A percentile compares a stretch with the other conserved stretches of the same genome.
Evolutionary conservation across 2,797 vertebrate species (phyloP).

Genomic region (Perodicticus potto): DNA sequence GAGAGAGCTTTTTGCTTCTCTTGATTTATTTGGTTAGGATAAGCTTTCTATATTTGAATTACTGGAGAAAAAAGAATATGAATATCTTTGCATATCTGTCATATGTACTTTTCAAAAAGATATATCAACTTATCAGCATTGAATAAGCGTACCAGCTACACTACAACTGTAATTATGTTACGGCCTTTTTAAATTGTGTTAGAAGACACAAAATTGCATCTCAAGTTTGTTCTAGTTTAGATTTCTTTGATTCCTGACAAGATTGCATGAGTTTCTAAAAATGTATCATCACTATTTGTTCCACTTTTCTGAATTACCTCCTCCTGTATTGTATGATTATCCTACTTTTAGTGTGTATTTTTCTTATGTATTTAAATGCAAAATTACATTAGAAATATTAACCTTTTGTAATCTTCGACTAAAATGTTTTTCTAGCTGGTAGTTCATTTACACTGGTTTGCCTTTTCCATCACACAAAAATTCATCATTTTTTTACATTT

Average conservation of each 20-base stretch:
- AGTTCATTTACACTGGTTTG: conserved; percentile 52
- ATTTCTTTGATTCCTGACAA: conserved; percentile 30
- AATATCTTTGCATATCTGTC: neutral
- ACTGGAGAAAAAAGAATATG: neutral
- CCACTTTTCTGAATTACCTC: neutral
- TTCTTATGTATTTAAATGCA: conserved; percentile 48
- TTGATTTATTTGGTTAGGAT: conserved; percentile 36
- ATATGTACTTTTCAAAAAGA: conserved; percentile 20
- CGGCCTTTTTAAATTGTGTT: neutral
- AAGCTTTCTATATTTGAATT: conserved; percentile 37
- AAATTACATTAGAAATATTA: conserved; percentile 52
- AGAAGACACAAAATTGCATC: conserved; percentile 5
- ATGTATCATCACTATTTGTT: neutral
- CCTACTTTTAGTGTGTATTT: neutral
- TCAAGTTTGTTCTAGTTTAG: conserved; percentile 8
- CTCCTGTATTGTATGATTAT: conserved; percentile 7
- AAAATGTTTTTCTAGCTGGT: neutral
- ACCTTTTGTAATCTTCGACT: conserved; percentile 6
- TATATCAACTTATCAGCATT: neutral
- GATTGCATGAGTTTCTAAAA: neutral
- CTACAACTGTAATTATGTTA: neutral
- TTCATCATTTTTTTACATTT: conserved; percentile 2
- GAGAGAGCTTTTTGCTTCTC: neutral
- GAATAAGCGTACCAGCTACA: neutral
- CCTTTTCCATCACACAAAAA: conserved; percentile 33